Evolutionary conservation across 1,140 invertebrate species (phyloP).

Genomic region (Nasonia giraulti): DNA sequence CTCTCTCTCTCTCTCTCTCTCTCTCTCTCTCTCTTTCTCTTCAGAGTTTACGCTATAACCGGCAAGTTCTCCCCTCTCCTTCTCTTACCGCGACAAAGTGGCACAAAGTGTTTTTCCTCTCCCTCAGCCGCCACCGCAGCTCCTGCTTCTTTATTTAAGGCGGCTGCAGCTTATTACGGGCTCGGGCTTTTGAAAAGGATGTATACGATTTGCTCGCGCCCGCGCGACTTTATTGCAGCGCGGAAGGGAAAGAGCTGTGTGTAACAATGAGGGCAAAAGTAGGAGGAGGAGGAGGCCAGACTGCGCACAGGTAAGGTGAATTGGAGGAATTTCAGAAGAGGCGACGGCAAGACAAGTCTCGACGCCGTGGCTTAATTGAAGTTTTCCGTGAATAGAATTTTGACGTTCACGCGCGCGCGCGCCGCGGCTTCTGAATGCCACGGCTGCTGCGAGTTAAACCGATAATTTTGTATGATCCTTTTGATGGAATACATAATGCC

Average conservation of each 20-base stretch:
- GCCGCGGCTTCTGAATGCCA: neutral
- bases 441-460: neutral
- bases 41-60: constrained; percentile 20
- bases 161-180: constrained; percentile 6
- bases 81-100: neutral
- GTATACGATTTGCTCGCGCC: neutral
- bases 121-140: neutral
- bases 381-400: neutral
- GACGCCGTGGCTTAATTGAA: neutral
- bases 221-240: neutral
- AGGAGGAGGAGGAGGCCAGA: neutral
- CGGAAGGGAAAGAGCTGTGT: neutral
- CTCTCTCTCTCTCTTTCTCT: neutral
- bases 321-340: neutral
- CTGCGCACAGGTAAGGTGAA: neutral
- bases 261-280: neutral
- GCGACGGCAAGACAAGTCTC: neutral
- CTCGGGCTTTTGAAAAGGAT: neutral
- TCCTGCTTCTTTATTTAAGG: constrained; percentile 25
- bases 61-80: neutral
- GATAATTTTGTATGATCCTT: constrained; percentile 4
- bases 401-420: neutral
- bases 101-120: constrained; percentile 11
- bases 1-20: neutral
- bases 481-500: neutral